Evolutionary conservation across 2,888 invertebrate genomes (phyloP).

Genomic region (Phyllotreta striolata): DNA sequence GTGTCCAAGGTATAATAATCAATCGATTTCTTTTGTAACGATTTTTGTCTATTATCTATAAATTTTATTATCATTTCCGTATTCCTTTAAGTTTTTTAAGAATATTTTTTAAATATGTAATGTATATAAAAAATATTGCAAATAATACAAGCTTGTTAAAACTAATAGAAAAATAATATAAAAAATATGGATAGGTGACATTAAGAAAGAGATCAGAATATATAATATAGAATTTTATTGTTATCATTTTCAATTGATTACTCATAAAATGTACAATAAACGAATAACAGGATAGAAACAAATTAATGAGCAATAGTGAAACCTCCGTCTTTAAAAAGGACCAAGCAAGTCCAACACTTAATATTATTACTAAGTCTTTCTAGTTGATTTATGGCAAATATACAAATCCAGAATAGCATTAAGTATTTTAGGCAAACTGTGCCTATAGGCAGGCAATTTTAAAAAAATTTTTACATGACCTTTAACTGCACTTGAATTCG

Average conservation of each 20-base stretch:
- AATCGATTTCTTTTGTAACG: no score
- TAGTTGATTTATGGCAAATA: slow-evolving; percentile 59
- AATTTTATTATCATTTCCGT: no score
- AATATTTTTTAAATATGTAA: no score
- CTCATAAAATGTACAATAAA: slow-evolving; percentile 63
- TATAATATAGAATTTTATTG: slow-evolving; percentile 63
- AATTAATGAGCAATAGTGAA: slow-evolving; percentile 63
- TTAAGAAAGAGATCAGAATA: slow-evolving; percentile 47
- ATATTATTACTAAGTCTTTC: slow-evolving; percentile 51
- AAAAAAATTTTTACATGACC: slow-evolving; percentile 56
- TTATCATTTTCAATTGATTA: slow-evolving; percentile 61
- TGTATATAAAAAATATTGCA: not conserved
- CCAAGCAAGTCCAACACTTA: slow-evolving; percentile 56
- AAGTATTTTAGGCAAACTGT: slow-evolving; percentile 56
- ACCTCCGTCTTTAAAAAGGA: slow-evolving; percentile 59
- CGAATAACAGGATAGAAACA: slow-evolving; percentile 63
- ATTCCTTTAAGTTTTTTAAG: no score
- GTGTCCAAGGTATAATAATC: no score
- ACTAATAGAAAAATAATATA: not conserved
- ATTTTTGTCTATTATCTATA: no score
- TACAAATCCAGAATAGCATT: slow-evolving; percentile 61
- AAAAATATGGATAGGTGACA: slow-evolving; percentile 16
- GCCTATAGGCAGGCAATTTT: slow-evolving; percentile 53
- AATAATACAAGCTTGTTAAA: not conserved
- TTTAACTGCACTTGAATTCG: slow-evolving; percentile 62